These are phyloP conservation scores for Hydrotaea diabolus DNA, from an alignment of 2,888 invertebrate species.

Conservation along the genomic window DNA sequence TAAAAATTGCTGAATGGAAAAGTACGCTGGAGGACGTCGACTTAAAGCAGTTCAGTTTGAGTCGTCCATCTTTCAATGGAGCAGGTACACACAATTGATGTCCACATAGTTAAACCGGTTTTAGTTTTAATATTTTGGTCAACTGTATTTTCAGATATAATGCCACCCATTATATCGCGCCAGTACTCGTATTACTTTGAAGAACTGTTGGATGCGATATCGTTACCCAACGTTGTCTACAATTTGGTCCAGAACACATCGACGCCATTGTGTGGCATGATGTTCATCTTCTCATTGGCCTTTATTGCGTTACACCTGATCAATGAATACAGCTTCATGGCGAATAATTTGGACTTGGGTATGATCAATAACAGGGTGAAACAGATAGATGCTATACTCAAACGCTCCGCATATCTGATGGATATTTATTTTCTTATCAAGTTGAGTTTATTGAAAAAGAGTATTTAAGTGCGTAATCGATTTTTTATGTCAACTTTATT, in stretches of 20 bases:
- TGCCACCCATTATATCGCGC: slow-evolving; percentile 61
- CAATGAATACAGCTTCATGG: slow-evolving; percentile 85
- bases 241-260: slow-evolving; percentile 66
- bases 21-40: slow-evolving; percentile 55
- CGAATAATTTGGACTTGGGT: slow-evolving; percentile 70
- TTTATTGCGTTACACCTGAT: slow-evolving; percentile 85
- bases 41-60: slow-evolving; percentile 52
- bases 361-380: slow-evolving; percentile 59
- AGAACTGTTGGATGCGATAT: slow-evolving; percentile 67
- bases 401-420: slow-evolving; percentile 70
- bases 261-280: slow-evolving; percentile 65
- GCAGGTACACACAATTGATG: too few relatives aligned
- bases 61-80: slow-evolving; percentile 21
- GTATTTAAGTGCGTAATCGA: not conserved
- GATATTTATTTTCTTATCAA: slow-evolving; percentile 83
- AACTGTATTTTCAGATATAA: slow-evolving; percentile 40
- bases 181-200: slow-evolving; percentile 64
- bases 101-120: too few relatives aligned
- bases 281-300: slow-evolving; percentile 85
- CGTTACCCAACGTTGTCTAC: slow-evolving; percentile 70
- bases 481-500: not conserved
- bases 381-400: slow-evolving; percentile 69
- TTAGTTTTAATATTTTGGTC: not conserved
- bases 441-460: slow-evolving; percentile 76
- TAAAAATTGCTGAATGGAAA: slow-evolving; percentile 58